Conservation (phyloP, 2,113 vertebrate genomes). For the Eurypyga helias region DNA sequence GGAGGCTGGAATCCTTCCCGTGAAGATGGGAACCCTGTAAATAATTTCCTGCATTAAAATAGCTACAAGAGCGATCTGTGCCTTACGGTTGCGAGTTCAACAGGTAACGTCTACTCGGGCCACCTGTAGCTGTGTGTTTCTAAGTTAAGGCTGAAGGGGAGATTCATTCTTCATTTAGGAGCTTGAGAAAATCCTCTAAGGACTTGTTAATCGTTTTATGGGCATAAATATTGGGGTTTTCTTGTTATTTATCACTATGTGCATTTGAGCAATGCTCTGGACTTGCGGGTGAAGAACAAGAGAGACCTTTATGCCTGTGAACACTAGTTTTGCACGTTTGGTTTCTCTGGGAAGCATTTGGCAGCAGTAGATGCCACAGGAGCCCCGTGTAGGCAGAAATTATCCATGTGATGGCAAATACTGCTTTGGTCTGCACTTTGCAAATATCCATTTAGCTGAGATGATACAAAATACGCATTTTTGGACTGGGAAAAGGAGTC, state of each 20-base stretch:
- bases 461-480: neutral
- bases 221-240: neutral
- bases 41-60: constrained; percentile 62
- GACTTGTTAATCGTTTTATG: neutral
- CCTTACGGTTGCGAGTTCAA: neutral
- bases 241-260: neutral
- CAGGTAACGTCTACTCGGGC: neutral
- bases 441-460: neutral
- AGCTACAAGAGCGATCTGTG: neutral
- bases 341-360: neutral
- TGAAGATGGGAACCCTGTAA: constrained; percentile 54
- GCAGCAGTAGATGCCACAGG: neutral
- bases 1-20: constrained; percentile 57
- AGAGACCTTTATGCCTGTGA: neutral
- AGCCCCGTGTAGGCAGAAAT: neutral
- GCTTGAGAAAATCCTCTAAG: neutral
- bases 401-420: accelerated
- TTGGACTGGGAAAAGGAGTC: neutral
- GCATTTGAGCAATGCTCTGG: neutral
- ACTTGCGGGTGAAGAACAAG: neutral
- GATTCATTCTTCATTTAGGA: neutral
- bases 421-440: neutral
- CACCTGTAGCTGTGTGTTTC: neutral
- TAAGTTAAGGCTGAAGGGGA: neutral
- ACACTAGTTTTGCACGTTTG: neutral